Evolutionary conservation across 2,113 vertebrate species (phyloP), one percentile per base, ranked within the genome.

Genomic region (Verasper variegatus): DNA sequence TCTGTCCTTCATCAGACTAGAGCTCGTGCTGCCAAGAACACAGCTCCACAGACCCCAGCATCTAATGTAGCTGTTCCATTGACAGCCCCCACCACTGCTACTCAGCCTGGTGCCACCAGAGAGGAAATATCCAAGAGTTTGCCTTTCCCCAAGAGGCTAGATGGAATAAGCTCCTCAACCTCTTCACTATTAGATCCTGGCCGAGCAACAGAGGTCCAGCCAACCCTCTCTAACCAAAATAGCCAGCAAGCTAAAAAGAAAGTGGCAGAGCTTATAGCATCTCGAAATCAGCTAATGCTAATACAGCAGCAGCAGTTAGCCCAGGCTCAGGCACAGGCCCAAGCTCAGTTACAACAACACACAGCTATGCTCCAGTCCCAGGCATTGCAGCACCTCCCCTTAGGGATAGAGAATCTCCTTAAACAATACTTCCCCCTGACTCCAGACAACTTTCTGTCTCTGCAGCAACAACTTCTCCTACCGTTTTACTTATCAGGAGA

Each of bases 401-500:
- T 99, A 92, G 95, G 96, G 69, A 93, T 96, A 0, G 98, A 99
- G 82, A 96, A 96, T 68, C 93, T 99, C 52, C 92, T 98, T 26
- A 85, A 91, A 87, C 98, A 92, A 87, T 98, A 92, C 91, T 92
- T 93, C 61, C 23, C 91, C 27, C n/a, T 93, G 68, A 45, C 78
- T 17, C 76, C 92, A 74, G 92, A 93, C 18, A 93, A 84, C 88
- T 81, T 92, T 55, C 86, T 93, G 35, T 85, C 91, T 58, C 79
- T 93, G 79, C 98, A 99, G 57, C 97, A 99, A 87, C 98, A 99
- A 87, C 95, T 99, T 68, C 90, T 99, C 61, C 95, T 99, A 54
- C 98, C 98, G 0, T 99, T 99, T 92, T 98, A 98, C 74, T 96
- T 99, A 82, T 96, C 98, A n/a, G 98, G 97, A 0, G 98, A 99